phyloP scores from a whole-genome alignment of 2,888 invertebrate species.

The Tinea trinotella region DNA sequence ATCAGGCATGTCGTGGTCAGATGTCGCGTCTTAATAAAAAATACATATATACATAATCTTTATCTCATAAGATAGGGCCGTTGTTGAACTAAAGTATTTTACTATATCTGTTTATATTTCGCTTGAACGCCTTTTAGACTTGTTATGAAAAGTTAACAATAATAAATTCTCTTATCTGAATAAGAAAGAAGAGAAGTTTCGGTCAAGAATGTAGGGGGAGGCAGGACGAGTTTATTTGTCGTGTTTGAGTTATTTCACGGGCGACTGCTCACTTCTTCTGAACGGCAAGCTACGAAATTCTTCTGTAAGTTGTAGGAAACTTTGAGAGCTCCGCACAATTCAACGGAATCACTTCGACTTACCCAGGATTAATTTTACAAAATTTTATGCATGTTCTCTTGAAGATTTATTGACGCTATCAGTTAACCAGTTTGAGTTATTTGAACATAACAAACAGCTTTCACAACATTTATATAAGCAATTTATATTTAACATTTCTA shows the following conservation, averaged over 20 bases:
- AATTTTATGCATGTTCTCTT: constrained; percentile 36
- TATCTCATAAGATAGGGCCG: too few species aligned
- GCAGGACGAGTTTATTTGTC: constrained; percentile 24
- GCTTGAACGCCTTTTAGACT: constrained; percentile 8
- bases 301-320: constrained; percentile 37
- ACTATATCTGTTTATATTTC: background rate
- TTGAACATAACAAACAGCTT: background rate
- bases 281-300: constrained; percentile 34
- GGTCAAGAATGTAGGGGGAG: constrained; percentile 11
- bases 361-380: constrained; percentile 37
- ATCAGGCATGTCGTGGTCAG: too few species aligned
- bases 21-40: too few species aligned
- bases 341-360: constrained; percentile 38
- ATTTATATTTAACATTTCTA: too few species aligned
- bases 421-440: background rate
- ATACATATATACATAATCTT: too few species aligned
- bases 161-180: constrained; percentile 34
- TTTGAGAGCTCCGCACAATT: constrained; percentile 40
- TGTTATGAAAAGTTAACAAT: constrained; percentile 20
- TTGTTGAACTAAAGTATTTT: background rate
- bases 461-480: background rate
- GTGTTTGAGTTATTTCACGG: constrained; percentile 48
- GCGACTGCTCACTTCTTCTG: constrained; percentile 39
- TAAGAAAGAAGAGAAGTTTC: constrained; percentile 26
- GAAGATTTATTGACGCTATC: constrained; percentile 19